Conservation (phyloP, 2,888 invertebrate species). For the Drosophila greeni region DNA sequence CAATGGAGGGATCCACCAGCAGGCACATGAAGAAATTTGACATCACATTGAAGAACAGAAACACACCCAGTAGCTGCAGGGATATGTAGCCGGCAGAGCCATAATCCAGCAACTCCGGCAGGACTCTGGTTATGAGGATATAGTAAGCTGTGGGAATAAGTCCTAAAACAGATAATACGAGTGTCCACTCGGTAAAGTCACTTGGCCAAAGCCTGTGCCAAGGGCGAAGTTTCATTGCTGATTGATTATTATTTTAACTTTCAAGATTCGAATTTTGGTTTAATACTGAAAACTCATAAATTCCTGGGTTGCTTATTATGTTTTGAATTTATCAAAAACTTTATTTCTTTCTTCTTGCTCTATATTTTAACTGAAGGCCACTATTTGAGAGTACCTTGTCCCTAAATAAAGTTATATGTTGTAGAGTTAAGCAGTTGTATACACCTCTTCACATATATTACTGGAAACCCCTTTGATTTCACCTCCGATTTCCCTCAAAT, state of each 20-base stretch:
- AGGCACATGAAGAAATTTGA: background rate
- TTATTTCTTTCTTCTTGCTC: background rate
- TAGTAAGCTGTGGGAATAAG: conserved; percentile 2
- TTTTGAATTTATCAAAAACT: background rate
- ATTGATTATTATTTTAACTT: no score
- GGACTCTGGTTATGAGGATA: background rate
- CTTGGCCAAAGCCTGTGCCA: background rate
- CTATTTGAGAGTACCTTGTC: background rate
- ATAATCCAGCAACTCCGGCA: conserved; percentile 5
- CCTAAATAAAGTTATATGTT: background rate
- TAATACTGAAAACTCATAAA: background rate
- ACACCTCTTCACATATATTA: background rate
- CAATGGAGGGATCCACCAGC: conserved; percentile 4
- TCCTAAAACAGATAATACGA: background rate
- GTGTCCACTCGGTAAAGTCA: fast-evolving
- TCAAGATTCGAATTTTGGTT: no score
- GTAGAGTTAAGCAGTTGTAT: no score
- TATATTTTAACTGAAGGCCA: background rate
- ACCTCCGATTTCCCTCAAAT: background rate
- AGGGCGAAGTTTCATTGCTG: conserved; percentile 1
- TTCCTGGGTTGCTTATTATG: background rate
- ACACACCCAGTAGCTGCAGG: background rate
- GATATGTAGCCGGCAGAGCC: conserved; percentile 6
- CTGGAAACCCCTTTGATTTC: background rate
- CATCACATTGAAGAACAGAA: background rate